These are phyloP conservation scores for Plagiodera versicolora DNA, from an alignment of 2,888 invertebrate genomes.

Conservation along the genomic window DNA sequence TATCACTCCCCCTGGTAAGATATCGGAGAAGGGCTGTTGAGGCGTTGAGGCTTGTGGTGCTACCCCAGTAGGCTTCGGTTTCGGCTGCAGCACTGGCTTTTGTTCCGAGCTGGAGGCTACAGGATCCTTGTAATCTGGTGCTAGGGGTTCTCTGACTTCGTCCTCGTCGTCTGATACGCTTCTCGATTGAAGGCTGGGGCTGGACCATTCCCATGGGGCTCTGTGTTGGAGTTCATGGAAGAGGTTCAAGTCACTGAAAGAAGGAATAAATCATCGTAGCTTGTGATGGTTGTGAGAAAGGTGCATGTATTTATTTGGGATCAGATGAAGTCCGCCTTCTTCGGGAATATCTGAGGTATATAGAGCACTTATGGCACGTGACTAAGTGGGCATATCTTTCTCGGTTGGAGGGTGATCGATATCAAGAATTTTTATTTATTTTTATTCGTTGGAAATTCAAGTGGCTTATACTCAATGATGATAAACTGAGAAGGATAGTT, in stretches of 20 bases:
- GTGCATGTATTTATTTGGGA: too few species aligned
- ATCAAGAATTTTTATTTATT: too few species aligned
- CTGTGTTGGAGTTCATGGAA: slow-evolving; percentile 25
- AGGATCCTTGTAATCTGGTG: slow-evolving; percentile 48
- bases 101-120: slow-evolving; percentile 37
- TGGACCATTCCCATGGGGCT: slow-evolving; percentile 26
- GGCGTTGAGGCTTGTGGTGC: too few species aligned
- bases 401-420: too few species aligned
- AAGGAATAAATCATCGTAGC: neutral
- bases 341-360: too few species aligned
- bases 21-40: slow-evolving; percentile 30
- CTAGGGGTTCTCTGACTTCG: slow-evolving; percentile 46
- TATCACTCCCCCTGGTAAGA: slow-evolving; percentile 44
- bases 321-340: too few species aligned
- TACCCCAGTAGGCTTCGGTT: slow-evolving; percentile 23
- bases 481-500: too few species aligned
- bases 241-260: slow-evolving; percentile 28
- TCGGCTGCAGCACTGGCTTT: slow-evolving; percentile 38
- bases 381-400: too few species aligned
- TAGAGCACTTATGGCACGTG: too few species aligned
- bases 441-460: too few species aligned
- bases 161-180: slow-evolving; percentile 14
- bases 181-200: slow-evolving; percentile 23
- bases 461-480: too few species aligned
- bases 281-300: too few species aligned